Base-by-base conservation (phyloP, 2,113 vertebrate genomes). In the Odontesthes bonariensis region DNA sequence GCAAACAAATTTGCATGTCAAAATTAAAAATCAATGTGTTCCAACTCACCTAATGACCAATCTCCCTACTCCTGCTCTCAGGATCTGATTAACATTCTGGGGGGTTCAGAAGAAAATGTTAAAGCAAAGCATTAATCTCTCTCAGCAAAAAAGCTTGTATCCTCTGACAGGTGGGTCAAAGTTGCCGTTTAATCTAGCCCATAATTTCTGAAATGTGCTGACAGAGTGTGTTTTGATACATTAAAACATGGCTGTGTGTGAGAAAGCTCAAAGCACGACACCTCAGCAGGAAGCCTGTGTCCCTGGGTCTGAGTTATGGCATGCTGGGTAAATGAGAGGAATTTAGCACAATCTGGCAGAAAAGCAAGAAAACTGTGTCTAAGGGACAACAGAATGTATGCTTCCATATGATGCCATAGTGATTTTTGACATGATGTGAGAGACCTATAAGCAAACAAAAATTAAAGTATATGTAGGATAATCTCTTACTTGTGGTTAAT, bases 161-260 rank as follows among this genome's bases (percentile, higher is more conserved):
- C 92, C 89, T 93, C 90, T 94, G 93, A 94, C 92, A 93, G 93
- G 88, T 89, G 91, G 93, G 94, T 94, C 91, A 95, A 93, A 93
- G 93, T 93, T 94, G 92, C 91, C 52, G 83, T 94, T 95, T 93
- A 94, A 94, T 94, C 94, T 92, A 85, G 90, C 89, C 91, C 90
- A 90, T 93, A 90, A 93, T 93, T 94, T 93, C 75, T 61, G 61
- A 86, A 94, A 94, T 93, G 89, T 93, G 93, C 93, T 93, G 93
- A 94, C 89, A 88, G 84, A 82, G 90, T 92, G 90, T 86, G 88
- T 94, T 93, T 93, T 92, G 92, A 94, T 92, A 86, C 77, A 85
- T 91, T 92, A 86, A 92, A 92, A 93, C 78, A 85, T 66, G 77
- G 88, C 77, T 17, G 78, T 86, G 88, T 92, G 90, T 90, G 77